Conservation (phyloP, 2,888 invertebrate genomes). For the Hanleya hanleyi region DNA sequence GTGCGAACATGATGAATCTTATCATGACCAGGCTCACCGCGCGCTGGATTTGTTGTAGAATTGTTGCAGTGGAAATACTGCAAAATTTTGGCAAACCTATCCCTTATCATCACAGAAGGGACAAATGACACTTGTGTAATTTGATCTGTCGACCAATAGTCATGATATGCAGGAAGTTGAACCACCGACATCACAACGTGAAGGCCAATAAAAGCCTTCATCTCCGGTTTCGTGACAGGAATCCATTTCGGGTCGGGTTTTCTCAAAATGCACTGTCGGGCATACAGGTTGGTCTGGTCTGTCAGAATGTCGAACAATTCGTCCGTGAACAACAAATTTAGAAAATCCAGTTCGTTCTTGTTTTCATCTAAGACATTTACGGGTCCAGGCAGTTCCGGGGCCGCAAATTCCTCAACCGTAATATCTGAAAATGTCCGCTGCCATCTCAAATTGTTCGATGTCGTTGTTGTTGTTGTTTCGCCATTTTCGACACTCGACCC, state of each 20-base stretch:
- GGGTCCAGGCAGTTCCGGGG: too few relatives aligned
- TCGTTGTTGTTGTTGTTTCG: too few relatives aligned
- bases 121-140: neutral
- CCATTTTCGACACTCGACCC: too few relatives aligned
- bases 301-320: neutral
- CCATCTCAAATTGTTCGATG: too few relatives aligned
- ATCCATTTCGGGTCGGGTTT: neutral
- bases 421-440: too few relatives aligned
- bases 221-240: neutral
- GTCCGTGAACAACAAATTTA: neutral
- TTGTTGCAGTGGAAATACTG: constrained; percentile 3
- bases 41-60: neutral
- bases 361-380: neutral
- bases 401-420: too few relatives aligned
- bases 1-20: neutral
- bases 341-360: neutral
- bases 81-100: neutral
- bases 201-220: constrained; percentile 1
- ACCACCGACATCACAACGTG: neutral
- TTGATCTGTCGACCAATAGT: neutral
- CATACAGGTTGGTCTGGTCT: neutral
- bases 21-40: constrained; percentile 1
- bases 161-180: neutral
- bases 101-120: neutral
- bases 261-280: neutral